phyloP scores from a whole-genome alignment of 1,140 invertebrate genomes.

The Aethina tumida region DNA sequence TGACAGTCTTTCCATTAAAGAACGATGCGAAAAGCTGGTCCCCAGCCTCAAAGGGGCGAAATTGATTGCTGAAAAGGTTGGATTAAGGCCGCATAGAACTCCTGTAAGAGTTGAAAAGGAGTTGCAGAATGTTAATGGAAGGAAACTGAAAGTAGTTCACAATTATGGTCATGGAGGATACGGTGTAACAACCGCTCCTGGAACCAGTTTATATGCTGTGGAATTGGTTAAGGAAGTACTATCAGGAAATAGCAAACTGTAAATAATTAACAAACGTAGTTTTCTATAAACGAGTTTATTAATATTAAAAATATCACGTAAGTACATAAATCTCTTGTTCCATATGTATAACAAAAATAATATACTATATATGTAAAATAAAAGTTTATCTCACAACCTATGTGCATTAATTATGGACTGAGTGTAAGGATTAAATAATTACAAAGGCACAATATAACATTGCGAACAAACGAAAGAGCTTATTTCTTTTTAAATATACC shows the following conservation, averaged over 20 bases:
- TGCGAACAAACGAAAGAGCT: no score
- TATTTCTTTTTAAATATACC: conserved; percentile 34
- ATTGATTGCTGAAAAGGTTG: conserved; percentile 57
- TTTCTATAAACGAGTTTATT: no score
- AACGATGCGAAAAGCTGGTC: conserved; percentile 59
- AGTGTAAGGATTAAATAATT: no score
- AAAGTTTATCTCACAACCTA: no score
- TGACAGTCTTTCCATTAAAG: conserved; percentile 63
- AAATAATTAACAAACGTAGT: no score
- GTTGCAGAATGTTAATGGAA: conserved; percentile 29
- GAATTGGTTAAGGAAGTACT: conserved; percentile 51
- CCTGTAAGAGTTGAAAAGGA: conserved; percentile 67
- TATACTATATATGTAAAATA: no score
- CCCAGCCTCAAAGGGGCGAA: conserved; percentile 58
- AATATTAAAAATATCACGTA: no score
- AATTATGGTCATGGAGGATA: conserved; percentile 92
- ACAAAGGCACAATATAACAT: no score
- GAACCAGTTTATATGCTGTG: conserved; percentile 68
- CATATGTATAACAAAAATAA: no score
- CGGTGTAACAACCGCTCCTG: conserved; percentile 78
- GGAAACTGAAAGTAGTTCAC: conserved; percentile 62
- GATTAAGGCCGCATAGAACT: conserved; percentile 68
- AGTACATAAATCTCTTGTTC: no score
- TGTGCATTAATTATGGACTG: no score
- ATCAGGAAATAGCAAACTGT: conserved; percentile 43